Evolutionary conservation across 1,140 invertebrate genomes (phyloP), one percentile per base, ranked within the genome.

Genomic region (Lasaia peninsularis): DNA sequence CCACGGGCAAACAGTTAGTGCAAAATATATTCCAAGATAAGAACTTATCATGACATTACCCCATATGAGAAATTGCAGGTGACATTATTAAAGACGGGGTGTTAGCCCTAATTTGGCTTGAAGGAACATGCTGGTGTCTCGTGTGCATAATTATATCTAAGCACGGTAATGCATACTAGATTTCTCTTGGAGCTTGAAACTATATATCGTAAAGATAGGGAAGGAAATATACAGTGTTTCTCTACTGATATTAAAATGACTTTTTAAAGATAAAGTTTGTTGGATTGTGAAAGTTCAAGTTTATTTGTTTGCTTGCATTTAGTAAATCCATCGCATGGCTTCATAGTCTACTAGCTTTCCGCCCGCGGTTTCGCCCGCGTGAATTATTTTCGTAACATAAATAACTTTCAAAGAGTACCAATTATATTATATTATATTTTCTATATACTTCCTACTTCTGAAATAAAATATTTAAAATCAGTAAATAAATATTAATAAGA

Each of bases 41-140:
- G 11, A 48, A 48, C 20, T 48, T 48, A 48, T 48, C 16, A 48
- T 18, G 16, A 48, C 40, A 48, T 48, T 48, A 48, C 18, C n/a
- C 40, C 20, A 16, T 48, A 48, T 24, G 44, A 48, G 44, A 48
- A 48, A 48, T 48, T 20, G 40, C 20, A 48, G 40, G 40, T 48
- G 40, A 48, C 40, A 48, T 48, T 48, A 48, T 21, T 48, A 48
- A 48, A 48, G 40, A 48, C 16, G 40, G 40, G 8, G 40, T 48
- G 40, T 48, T 48, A 48, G 20, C 40, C 40, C 40, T 48, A 48
- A 48, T 48, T 48, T 48, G 40, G 40, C 40, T 20, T 16, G 40
- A 18, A 48, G 40, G 40, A 48, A 48, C 40, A 48, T 48, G 40
- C 40, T 48, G 11, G 40, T 16, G 16, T 48, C 40, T 48, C 18